Evolutionary conservation across 2,888 invertebrate genomes (phyloP), one percentile per base, ranked within the genome.

Genomic region (Dinocampus coccinellae): DNA sequence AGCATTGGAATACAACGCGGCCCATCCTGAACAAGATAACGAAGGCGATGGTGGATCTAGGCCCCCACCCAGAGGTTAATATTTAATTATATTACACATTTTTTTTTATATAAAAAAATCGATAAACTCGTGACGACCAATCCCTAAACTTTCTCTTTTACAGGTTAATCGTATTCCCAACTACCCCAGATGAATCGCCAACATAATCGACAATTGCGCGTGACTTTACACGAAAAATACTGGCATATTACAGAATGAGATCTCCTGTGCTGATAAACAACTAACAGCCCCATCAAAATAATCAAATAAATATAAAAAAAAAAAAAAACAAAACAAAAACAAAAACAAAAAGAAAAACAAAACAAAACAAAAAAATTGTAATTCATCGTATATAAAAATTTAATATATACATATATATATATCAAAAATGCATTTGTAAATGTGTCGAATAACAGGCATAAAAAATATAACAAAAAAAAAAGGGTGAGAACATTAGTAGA

Each of bases 1-100:
- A 76, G 88, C 88, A 70, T 85, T 88, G 72, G 88, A 87, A 63
- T 88, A 86, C 85, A 88, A 86, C 83, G 87, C 87, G 70, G 87
- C 88, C 63, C 88, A 88, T 72, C 88, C 88, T 34, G 88, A 88
- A 71, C 87, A 88, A 75, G 86, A 87, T 73, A 84, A 84, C 69
- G 83, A 78, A 70, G 84, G 83, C 65, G 79, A 80, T 58, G 73
- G 73, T 47, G 72, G 58, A 58, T 74, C 58, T 42, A 78, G 82
- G 78, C 84, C 83, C 68, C 79, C 79, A 24, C 78, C 73, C 63
- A 78, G 85, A 84, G 86, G 85, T 84, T 52, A 57, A 71, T 34
- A 62, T 26, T 52, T 20, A 57, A 4, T 29, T 29, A 36, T 47
- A 3, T 52, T 42, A 52, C 71, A 52, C 39, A 24, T 16, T n/a